These are phyloP conservation scores for Hemibates koningsi DNA, from an alignment of 2,113 vertebrate genomes.

Conservation along the genomic window DNA sequence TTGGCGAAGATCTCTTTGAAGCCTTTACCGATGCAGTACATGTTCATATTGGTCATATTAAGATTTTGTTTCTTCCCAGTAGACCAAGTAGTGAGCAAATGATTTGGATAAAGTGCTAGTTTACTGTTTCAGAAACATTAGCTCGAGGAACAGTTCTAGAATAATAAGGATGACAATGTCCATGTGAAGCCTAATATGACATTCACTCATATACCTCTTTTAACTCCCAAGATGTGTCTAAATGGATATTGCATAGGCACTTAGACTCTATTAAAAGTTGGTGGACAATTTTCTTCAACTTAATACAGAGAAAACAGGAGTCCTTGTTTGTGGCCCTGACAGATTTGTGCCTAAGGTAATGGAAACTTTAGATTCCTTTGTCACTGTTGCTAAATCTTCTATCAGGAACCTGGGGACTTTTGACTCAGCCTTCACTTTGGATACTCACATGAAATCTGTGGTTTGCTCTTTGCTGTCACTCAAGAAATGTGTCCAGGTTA, in stretches of 20 bases:
- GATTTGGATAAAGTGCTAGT: neutral
- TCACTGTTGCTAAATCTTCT: neutral
- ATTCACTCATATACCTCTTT: neutral
- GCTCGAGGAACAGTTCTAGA: neutral
- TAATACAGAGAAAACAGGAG: neutral
- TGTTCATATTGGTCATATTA: conserved; percentile 62
- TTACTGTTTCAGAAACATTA: neutral
- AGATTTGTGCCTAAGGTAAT: neutral
- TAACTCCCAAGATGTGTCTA: neutral
- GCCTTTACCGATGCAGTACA: conserved; percentile 69
- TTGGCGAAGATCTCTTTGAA: conserved; percentile 74
- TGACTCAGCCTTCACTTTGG: neutral
- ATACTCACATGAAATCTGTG: neutral
- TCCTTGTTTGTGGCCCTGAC: neutral
- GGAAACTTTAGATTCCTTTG: neutral
- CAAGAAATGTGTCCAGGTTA: neutral
- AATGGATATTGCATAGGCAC: neutral
- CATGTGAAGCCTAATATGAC: neutral
- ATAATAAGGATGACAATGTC: neutral
- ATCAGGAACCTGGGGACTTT: neutral
- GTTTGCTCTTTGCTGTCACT: neutral
- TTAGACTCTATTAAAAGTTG: neutral
- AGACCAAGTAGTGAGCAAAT: neutral
- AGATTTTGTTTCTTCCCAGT: neutral
- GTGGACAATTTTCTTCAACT: neutral